Evolutionary conservation across 2,113 vertebrate genomes (phyloP).

Genomic region (Gallinago jamesoni): DNA sequence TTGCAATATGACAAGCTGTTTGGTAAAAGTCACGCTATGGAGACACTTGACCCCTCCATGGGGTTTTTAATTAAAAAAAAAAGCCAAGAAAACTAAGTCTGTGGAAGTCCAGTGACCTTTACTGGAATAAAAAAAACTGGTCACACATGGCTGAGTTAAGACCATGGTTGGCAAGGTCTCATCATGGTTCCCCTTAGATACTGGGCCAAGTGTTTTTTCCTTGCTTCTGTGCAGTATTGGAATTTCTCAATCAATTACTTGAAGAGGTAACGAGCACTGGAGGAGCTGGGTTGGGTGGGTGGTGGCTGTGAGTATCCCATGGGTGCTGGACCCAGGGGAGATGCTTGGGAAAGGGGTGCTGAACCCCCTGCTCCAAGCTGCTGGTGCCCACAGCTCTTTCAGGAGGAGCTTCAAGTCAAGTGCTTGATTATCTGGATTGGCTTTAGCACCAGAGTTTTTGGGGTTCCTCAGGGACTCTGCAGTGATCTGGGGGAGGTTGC

Average conservation of each 20-base stretch:
- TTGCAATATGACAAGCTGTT: background rate
- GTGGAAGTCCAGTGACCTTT: background rate
- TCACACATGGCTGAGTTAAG: background rate
- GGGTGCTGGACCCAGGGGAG: background rate
- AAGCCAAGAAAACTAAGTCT: rapidly evolving
- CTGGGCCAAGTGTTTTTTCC: background rate
- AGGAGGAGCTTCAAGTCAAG: background rate
- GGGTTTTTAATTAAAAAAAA: background rate
- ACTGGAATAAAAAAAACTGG: rapidly evolving
- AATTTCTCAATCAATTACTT: background rate
- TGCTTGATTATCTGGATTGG: rapidly evolving
- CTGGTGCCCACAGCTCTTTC: background rate
- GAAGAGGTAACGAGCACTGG: rapidly evolving
- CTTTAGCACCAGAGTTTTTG: background rate
- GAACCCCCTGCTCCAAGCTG: background rate
- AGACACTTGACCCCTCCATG: background rate
- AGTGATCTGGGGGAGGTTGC: background rate
- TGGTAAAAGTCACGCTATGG: rapidly evolving
- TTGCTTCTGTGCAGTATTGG: rapidly evolving
- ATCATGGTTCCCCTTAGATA: background rate
- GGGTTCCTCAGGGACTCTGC: background rate
- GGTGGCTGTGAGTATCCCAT: rapidly evolving
- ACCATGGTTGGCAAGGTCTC: background rate
- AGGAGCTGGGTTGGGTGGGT: background rate
- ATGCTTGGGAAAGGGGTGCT: background rate